Conservation (phyloP, 2,113 vertebrate species). For the Malurus cyaneus region DNA sequence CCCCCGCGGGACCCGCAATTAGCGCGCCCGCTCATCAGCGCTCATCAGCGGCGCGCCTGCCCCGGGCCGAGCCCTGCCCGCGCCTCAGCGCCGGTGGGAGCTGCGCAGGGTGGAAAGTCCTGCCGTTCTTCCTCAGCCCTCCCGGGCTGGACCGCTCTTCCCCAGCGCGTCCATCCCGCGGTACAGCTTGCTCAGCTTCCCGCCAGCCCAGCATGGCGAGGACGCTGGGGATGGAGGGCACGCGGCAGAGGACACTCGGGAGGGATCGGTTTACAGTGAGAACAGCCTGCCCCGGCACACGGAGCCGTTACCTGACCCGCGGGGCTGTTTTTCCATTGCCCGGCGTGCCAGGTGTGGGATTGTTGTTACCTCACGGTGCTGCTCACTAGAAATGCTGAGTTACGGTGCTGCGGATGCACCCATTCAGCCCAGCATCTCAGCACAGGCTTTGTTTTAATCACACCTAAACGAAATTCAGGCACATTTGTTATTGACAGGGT, state of each 20-base stretch:
- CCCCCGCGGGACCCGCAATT: background rate
- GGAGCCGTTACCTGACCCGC: background rate
- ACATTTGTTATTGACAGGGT: rapidly evolving
- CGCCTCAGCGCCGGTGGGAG: background rate
- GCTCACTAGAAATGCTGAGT: background rate
- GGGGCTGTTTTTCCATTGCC: background rate
- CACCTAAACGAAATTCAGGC: background rate
- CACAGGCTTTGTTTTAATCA: background rate
- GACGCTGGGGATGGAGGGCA: background rate
- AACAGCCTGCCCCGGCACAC: background rate
- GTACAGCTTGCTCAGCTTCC: background rate
- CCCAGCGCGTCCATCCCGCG: background rate
- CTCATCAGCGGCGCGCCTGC: background rate
- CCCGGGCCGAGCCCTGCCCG: background rate
- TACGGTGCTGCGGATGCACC: rapidly evolving
- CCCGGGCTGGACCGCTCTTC: background rate
- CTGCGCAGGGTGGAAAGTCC: rapidly evolving
- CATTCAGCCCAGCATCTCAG: background rate
- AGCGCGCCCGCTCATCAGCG: background rate
- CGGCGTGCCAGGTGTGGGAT: background rate
- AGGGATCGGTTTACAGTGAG: background rate
- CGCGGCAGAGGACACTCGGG: background rate
- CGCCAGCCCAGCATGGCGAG: background rate
- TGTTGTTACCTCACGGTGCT: background rate
- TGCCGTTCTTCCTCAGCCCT: background rate